Conservation (phyloP, 2,888 invertebrate species). For the Aquatica leii region DNA sequence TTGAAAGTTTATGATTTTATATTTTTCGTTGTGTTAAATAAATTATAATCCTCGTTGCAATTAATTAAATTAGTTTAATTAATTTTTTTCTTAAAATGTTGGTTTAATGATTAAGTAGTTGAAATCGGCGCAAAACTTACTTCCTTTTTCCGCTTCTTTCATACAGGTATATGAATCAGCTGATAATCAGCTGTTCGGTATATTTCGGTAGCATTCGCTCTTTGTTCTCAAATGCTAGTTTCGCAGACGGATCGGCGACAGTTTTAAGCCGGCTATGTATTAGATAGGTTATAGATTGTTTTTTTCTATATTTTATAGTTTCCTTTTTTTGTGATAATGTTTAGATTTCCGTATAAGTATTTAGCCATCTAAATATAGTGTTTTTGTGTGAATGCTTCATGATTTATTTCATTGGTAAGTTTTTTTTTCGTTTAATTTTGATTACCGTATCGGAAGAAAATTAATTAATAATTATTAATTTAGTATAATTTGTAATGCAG, state of each 20-base stretch:
- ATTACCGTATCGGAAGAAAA: no score
- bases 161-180: conserved; percentile 38
- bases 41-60: no score
- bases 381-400: conserved; percentile 7
- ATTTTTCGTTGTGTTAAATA: no score
- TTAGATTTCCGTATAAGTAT: conserved; percentile 1
- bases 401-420: conserved; percentile 1
- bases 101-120: no score
- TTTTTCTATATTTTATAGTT: conserved; percentile 12
- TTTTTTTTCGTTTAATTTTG: no score
- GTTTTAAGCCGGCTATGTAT: conserved; percentile 30
- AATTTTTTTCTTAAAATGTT: no score
- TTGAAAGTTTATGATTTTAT: no score
- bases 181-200: conserved; percentile 41
- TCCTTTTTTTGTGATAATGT: conserved; percentile 12
- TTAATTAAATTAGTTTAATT: no score
- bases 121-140: neutral
- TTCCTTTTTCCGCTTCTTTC: conserved; percentile 24
- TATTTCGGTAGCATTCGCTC: conserved; percentile 35
- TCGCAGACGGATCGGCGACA: conserved; percentile 36
- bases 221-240: conserved; percentile 40
- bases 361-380: conserved; percentile 9
- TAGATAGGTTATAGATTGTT: conserved; percentile 28
- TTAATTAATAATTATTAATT: no score
- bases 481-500: neutral